phyloP scores from a whole-genome alignment of 2,113 vertebrate species.

The Vombatus ursinus region DNA sequence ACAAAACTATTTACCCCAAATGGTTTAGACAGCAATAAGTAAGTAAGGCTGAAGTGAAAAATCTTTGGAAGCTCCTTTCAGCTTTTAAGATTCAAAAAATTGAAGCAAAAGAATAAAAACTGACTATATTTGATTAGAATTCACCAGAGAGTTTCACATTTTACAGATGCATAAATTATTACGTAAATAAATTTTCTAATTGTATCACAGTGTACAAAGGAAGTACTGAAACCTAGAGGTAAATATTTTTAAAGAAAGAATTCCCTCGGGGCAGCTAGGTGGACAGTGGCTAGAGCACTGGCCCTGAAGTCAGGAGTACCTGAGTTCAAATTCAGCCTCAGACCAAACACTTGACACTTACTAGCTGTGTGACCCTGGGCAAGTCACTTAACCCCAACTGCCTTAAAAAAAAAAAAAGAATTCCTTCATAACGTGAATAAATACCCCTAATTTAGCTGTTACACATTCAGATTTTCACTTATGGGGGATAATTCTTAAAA shows the following conservation, averaged over 20 bases:
- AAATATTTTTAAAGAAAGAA: background rate
- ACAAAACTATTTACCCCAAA: background rate
- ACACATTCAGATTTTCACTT: background rate
- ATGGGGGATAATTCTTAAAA: background rate
- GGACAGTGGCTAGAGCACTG: no score
- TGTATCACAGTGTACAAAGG: background rate
- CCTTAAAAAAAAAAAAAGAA: no score
- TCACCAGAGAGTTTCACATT: background rate
- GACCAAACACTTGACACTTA: no score
- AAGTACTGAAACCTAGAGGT: background rate
- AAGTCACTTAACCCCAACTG: no score
- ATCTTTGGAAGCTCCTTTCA: background rate
- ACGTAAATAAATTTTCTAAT: background rate
- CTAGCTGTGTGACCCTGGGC: no score
- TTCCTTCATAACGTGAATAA: background rate
- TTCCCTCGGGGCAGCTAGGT: no score
- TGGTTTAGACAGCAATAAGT: background rate
- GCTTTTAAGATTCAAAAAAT: background rate
- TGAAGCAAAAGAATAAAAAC: background rate
- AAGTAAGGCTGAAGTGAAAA: background rate
- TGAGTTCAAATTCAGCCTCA: no score
- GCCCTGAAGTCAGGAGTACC: no score
- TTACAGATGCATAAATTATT: background rate
- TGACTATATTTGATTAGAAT: background rate
- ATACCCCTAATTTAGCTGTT: background rate